A percentile compares a stretch with the other conserved stretches of the same genome.
Conservation (phyloP, 2,797 vertebrate species). For the Parambassis ranga region DNA sequence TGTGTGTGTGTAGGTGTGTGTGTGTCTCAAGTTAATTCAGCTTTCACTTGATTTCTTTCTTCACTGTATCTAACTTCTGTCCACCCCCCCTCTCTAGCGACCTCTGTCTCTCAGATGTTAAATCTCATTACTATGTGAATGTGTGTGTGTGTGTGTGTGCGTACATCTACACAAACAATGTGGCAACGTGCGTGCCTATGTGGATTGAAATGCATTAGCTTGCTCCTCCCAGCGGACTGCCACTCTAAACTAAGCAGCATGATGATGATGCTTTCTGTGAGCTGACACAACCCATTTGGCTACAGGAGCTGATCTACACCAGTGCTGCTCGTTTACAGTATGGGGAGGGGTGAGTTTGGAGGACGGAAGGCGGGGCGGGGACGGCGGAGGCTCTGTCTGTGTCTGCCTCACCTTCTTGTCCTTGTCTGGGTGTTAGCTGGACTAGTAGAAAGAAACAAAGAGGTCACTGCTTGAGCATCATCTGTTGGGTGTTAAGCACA, state of each 20-base stretch:
- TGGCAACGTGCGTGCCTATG: conserved; percentile 25
- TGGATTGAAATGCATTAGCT: conserved; percentile 67
- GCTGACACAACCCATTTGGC: conserved; percentile 80
- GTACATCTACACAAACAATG: background rate
- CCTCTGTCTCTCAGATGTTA: conserved; percentile 47
- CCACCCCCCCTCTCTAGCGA: conserved; percentile 27
- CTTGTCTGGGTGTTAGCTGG: conserved; percentile 43
- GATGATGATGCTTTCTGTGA: conserved; percentile 77
- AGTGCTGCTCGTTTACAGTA: conserved; percentile 61
- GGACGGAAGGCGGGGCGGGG: background rate
- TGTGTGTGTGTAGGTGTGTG: background rate
- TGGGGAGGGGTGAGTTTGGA: conserved; percentile 10
- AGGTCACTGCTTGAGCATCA: conserved; percentile 19
- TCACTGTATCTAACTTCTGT: conserved; percentile 45
- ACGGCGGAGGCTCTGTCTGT: conserved; percentile 14
- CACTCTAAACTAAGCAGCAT: conserved; percentile 75
- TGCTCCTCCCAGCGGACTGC: conserved; percentile 65
- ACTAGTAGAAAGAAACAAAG: background rate
- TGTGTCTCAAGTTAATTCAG: conserved; percentile 30
- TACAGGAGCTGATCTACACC: conserved; percentile 65
- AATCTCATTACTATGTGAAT: conserved; percentile 45
- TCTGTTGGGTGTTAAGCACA: conserved; percentile 29
- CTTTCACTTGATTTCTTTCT: conserved; percentile 45
- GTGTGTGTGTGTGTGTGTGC: conserved; percentile 2
- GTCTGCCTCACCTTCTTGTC: conserved; percentile 43